phyloP scores from a whole-genome alignment of 2,797 vertebrate species.

The Miichthys miiuy region DNA sequence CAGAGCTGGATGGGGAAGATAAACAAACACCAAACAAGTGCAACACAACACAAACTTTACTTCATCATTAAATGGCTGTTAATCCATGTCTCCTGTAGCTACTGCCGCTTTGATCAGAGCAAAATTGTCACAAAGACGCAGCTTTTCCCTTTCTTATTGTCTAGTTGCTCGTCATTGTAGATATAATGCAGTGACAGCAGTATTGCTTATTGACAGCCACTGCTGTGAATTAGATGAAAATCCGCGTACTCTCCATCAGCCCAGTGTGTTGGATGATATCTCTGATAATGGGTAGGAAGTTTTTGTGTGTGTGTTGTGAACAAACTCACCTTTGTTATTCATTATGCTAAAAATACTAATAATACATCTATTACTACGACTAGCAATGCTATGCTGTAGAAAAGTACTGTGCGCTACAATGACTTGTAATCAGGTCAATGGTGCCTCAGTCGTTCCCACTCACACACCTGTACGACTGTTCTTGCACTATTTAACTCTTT shows the following conservation, averaged over 20 bases:
- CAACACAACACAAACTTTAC: slow-evolving; percentile 76
- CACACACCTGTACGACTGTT: no score
- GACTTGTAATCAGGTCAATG: no score
- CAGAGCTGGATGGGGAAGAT: slow-evolving; percentile 71
- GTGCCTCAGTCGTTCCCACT: no score
- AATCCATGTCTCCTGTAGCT: slow-evolving; percentile 77
- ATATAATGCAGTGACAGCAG: slow-evolving; percentile 63
- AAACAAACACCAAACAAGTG: slow-evolving; percentile 78
- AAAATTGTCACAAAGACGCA: slow-evolving; percentile 72
- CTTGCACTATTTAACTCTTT: no score
- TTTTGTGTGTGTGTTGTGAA: slow-evolving; percentile 7
- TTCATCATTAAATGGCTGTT: slow-evolving; percentile 82
- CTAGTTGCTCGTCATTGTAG: slow-evolving; percentile 46
- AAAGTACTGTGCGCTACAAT: background rate
- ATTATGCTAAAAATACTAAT: background rate
- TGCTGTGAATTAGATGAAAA: slow-evolving; percentile 62
- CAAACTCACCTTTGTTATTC: background rate
- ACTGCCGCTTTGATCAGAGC: slow-evolving; percentile 77
- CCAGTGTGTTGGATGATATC: slow-evolving; percentile 29
- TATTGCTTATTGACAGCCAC: slow-evolving; percentile 67
- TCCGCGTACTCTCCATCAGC: slow-evolving; percentile 28
- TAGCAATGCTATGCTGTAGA: background rate
- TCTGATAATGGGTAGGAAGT: slow-evolving; percentile 19
- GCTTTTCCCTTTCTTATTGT: slow-evolving; percentile 59
- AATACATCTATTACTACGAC: background rate